Evolutionary conservation across 2,888 invertebrate genomes (phyloP), one percentile per base, ranked within the genome.

Genomic region (Rosalia funebris): DNA sequence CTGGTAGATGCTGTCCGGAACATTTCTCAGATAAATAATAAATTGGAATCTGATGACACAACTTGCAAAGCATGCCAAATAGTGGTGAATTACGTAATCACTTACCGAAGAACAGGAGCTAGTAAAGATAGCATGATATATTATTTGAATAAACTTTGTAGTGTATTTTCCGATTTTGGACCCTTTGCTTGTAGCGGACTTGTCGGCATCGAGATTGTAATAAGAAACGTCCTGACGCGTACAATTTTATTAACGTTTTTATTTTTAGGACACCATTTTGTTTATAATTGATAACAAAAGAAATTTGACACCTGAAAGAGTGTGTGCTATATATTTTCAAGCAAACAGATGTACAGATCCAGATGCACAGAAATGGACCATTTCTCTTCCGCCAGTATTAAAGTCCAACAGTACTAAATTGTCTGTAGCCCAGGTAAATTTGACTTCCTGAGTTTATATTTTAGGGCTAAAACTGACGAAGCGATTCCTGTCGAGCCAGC

Each of bases 271-370:
- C 10, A 84, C 86, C 11, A 69, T 88, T 17, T 73, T 84, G n/a
- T 85, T 87, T 73, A 90, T 91, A 47, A 77, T 89, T 14, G 83
- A 83, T 60, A 83, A 83, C 15, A 83, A 82, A 50, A 83, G 83
- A 9, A 81, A 83, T 62, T 80, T 88, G 3, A 83, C 84, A 1
- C 81, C 86, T 0, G 79, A 81, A 10, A 82, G 85, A 31, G 82
- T 88, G 58, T 90, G 89, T 69, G 85, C 85, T 0, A 79, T 88
- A 1, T 65, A 85, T 2, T 70, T 86, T 7, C 89, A 89, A 78
- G 76, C 74, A 0, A 68, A 74, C 0, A 70, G 81, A n/a, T 81
- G 81, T 46, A 57, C 53, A n/a, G 76, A 77, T 68, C 72, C 76
- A 9, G 47, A 71, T 31, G 69, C 71, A 7, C 63, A 66, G 14